These are phyloP conservation scores for Theretra japonica DNA, from an alignment of 2,888 invertebrate genomes.

Conservation along the genomic window DNA sequence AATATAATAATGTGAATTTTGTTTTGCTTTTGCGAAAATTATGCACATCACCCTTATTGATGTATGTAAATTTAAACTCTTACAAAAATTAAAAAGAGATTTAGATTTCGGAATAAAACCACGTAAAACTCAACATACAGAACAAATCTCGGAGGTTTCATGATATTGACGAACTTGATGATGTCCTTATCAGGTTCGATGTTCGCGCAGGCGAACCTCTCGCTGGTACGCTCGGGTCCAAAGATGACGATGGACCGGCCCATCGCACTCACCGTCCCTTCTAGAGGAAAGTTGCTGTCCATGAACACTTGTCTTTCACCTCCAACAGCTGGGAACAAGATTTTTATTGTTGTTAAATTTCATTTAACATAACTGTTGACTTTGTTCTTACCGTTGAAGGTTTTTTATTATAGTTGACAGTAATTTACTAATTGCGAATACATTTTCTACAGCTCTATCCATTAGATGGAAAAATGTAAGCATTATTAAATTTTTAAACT, in stretches of 20 bases:
- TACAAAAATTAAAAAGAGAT: background rate
- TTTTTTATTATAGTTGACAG: background rate
- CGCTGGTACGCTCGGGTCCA: constrained; percentile 88
- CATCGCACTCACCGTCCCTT: constrained; percentile 90
- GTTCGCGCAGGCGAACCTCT: constrained; percentile 95
- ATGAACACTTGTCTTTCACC: constrained; percentile 90
- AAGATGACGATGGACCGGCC: constrained; percentile 94
- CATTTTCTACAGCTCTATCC: too few species aligned
- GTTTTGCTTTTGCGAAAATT: too few species aligned
- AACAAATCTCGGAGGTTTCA: constrained; percentile 94
- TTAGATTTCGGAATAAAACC: background rate
- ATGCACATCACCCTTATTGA: too few species aligned
- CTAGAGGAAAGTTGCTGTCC: constrained; percentile 95
- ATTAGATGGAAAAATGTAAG: too few species aligned
- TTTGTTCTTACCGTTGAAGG: too few species aligned
- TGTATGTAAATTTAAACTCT: too few species aligned
- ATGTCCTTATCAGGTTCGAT: constrained; percentile 96
- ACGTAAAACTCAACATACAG: constrained; percentile 86
- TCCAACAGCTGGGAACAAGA: constrained; percentile 86
- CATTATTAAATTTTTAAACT: too few species aligned
- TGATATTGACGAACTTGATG: constrained; percentile 94
- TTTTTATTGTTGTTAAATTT: background rate
- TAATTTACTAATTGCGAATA: too few species aligned
- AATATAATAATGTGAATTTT: too few species aligned
- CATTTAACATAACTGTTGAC: too few species aligned